These are phyloP conservation scores for Sebastolobus altivelis DNA, from an alignment of 2,797 vertebrate species.

Conservation along the genomic window DNA sequence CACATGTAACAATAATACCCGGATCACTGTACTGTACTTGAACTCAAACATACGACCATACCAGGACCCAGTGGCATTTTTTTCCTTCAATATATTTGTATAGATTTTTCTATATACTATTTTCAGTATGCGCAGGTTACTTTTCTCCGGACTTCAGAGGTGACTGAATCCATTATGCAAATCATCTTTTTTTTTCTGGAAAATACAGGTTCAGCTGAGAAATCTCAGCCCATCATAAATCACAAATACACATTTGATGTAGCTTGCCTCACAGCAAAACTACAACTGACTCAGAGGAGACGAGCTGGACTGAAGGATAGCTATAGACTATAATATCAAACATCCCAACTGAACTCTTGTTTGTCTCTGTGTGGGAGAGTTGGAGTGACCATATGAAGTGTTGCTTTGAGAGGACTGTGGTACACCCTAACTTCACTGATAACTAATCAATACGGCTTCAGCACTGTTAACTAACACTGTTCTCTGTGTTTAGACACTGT, in stretches of 20 bases:
- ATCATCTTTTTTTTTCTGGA: conserved; percentile 50
- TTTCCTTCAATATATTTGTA: conserved; percentile 54
- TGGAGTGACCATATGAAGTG: conserved; percentile 59
- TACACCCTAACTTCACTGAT: conserved; percentile 50
- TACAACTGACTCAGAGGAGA: background rate
- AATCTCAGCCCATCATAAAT: conserved; percentile 46
- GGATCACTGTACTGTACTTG: conserved; percentile 73
- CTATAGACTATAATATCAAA: background rate
- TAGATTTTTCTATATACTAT: conserved; percentile 61
- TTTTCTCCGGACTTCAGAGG: conserved; percentile 31
- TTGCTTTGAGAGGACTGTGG: conserved; percentile 63
- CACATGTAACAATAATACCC: conserved; percentile 45
- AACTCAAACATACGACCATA: conserved; percentile 46
- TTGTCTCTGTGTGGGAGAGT: conserved; percentile 30
- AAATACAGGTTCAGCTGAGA: conserved; percentile 70
- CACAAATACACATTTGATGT: conserved; percentile 43
- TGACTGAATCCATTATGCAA: conserved; percentile 76
- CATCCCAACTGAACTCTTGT: conserved; percentile 7
- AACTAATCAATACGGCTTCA: conserved; percentile 68
- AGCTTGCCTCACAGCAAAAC: conserved; percentile 25
- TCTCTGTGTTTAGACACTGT: conserved; percentile 59
- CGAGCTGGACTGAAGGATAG: background rate
- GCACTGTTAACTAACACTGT: conserved; percentile 76
- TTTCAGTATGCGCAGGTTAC: conserved; percentile 38
- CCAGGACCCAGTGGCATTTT: conserved; percentile 16